phyloP scores from a whole-genome alignment of 2,797 vertebrate genomes.

The Aulostomus chinensis region DNA sequence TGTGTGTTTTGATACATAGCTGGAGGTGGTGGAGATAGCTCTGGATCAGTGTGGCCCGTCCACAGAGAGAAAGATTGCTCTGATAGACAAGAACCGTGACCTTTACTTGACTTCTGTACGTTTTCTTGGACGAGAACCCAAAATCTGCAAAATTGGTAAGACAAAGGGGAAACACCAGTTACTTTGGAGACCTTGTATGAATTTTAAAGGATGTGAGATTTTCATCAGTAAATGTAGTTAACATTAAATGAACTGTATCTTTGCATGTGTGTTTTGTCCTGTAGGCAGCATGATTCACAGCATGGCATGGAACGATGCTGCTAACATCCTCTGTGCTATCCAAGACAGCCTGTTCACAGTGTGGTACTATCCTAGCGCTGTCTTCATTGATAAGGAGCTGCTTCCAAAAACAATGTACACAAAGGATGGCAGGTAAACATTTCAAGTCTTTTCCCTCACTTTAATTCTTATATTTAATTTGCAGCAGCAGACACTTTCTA shows the following conservation, averaged over 20 bases:
- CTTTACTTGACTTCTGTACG: slow-evolving; percentile 90
- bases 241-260: no score
- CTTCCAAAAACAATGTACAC: slow-evolving; percentile 87
- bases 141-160: slow-evolving; percentile 93
- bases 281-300: slow-evolving; percentile 93
- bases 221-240: no score
- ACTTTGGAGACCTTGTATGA: background rate
- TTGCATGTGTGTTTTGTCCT: no score
- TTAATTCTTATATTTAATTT: background rate
- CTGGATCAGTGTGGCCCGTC: slow-evolving; percentile 92
- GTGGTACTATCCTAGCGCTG: slow-evolving; percentile 91
- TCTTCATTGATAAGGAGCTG: slow-evolving; percentile 93
- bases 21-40: slow-evolving; percentile 90
- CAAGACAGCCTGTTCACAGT: slow-evolving; percentile 89
- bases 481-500: background rate
- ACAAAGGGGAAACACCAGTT: slow-evolving; percentile 14
- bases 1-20: slow-evolving; percentile 71
- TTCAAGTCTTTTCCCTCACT: background rate
- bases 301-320: slow-evolving; percentile 91
- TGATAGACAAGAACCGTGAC: slow-evolving; percentile 97
- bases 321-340: slow-evolving; percentile 93
- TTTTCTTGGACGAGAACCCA: slow-evolving; percentile 88
- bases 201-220: no score
- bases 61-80: slow-evolving; percentile 90
- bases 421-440: slow-evolving; percentile 88